Evolutionary conservation across 2,113 vertebrate genomes (phyloP), one percentile per base, ranked within the genome.

Genomic region (Rana temporaria): DNA sequence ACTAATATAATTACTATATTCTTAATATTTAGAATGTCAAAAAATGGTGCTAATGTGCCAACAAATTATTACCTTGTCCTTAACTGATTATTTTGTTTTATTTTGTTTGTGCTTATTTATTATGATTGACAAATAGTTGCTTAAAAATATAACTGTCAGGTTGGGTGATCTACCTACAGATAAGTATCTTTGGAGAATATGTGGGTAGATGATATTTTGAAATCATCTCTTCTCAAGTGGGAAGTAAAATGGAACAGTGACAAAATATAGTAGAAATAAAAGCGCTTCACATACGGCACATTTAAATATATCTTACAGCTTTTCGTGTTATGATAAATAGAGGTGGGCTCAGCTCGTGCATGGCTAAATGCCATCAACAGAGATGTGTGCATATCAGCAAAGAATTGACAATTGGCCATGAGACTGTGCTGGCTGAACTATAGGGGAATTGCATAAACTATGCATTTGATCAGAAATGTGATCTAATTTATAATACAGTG

Each of bases 311-410:
- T 83, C 63, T 75, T 57, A 42, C 81, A 68, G 81, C 72, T 83
- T 76, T 68, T 32, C 81, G 60, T 83, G 63, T 68, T 83, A 59
- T 83, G 81, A 83, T 65, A 83, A 83, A 82, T 82, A 82, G 80
- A 82, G 75, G 71, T 76, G 81, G 81, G 71, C 71, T 83, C 19
- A 82, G 81, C 81, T 83, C 55, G 72, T 83, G 81, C 72, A 26
- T 83, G 81, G 81, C 81, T 74, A 68, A 34, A 20, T 67, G 71
- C 81, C 81, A 83, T 83, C 63, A 60, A 67, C 32, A 75, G 34
- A 76, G 53, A 19, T 67, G 55, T 74, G 81, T 68, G 55, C 48
- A 63, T 67, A 76, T 76, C 52, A 76, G 63, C 34, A 68, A 75
- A 20, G 53, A 19, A 67, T 38, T 74, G 52, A 66, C 69, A 75